phyloP scores from a whole-genome alignment of 2,888 invertebrate species.

The Cheilosia vernalis region DNA sequence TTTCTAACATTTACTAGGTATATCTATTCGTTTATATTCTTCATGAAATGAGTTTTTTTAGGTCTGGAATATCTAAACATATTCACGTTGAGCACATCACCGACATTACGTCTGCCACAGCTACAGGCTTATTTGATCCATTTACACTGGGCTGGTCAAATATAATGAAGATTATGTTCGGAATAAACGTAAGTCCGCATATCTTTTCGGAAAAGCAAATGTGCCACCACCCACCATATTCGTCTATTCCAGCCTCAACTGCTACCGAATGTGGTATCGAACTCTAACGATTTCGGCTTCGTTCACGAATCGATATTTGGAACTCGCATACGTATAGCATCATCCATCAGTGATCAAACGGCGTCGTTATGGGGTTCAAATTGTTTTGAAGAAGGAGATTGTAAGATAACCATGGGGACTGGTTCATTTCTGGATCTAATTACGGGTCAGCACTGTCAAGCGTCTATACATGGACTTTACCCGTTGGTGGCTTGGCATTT shows the following conservation, averaged over 20 bases:
- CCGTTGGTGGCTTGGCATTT: constrained; percentile 94
- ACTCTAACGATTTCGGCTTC: constrained; percentile 89
- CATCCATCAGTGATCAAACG: constrained; percentile 87
- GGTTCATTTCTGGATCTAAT: constrained; percentile 95
- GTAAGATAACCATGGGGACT: constrained; percentile 95
- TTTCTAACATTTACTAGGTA: too few relatives aligned
- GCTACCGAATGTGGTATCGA: constrained; percentile 92
- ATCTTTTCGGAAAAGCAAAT: too few relatives aligned
- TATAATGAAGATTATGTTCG: constrained; percentile 87
- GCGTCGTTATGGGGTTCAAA: constrained; percentile 95
- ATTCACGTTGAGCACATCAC: constrained; percentile 86
- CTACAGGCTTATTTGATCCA: constrained; percentile 97
- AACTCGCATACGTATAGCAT: constrained; percentile 87
- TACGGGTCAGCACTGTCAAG: constrained; percentile 90
- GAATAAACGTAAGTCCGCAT: constrained; percentile 84
- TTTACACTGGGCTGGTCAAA: constrained; percentile 93
- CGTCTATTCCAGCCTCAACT: constrained; percentile 85
- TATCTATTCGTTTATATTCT: too few relatives aligned
- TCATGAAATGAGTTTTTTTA: constrained; percentile 39
- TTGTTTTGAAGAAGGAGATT: constrained; percentile 90
- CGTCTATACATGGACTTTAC: constrained; percentile 93
- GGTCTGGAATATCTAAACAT: constrained; percentile 78
- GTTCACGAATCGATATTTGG: constrained; percentile 89
- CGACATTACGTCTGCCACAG: constrained; percentile 95
- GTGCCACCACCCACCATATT: not conserved